A percentile compares a stretch with the other conserved stretches of the same genome.
Conservation (phyloP, 2,888 invertebrate species). For the Trachelus stipa region DNA sequence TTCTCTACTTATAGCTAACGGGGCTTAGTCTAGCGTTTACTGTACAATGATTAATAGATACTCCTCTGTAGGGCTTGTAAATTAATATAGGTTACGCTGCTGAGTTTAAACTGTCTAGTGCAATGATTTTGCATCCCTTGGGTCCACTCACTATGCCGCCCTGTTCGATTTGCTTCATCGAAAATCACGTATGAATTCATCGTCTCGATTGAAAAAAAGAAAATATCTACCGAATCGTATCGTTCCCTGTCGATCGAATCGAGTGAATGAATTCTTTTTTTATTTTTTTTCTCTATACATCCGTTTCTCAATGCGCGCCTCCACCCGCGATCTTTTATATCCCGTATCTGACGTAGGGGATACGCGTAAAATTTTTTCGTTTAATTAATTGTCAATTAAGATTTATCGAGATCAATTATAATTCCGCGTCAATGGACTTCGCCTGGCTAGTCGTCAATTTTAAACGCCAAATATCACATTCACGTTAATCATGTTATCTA, state of each 20-base stretch:
- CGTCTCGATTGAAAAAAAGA: not conserved
- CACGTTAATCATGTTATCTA: slow-evolving; percentile 60
- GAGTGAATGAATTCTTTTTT: not conserved
- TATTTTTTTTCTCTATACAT: not conserved
- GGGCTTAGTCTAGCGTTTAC: slow-evolving; percentile 10
- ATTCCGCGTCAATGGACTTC: slow-evolving; percentile 39
- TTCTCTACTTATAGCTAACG: slow-evolving; percentile 19
- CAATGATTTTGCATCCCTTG: not conserved
- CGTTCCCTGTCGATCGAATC: not conserved
- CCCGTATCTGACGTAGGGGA: not conserved
- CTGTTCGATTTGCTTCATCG: not conserved
- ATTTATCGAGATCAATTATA: slow-evolving; percentile 20
- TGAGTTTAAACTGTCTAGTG: not conserved
- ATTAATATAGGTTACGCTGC: slow-evolving; percentile 14
- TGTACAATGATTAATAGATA: slow-evolving; percentile 27
- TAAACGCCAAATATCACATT: slow-evolving; percentile 63
- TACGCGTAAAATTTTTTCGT: not conserved
- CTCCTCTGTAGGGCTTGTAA: slow-evolving; percentile 8
- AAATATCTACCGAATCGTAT: not conserved
- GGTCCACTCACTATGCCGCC: not conserved
- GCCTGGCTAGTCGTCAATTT: slow-evolving; percentile 40
- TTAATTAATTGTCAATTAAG: not conserved
- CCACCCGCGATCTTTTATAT: not conserved
- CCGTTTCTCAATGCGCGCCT: not conserved
- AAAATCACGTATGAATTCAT: not conserved